A percentile compares a stretch with the other conserved stretches of the same genome.
phyloP scores from a whole-genome alignment of 64 coral and sea anemone genomes.

The Pocillopora verrucosa region DNA sequence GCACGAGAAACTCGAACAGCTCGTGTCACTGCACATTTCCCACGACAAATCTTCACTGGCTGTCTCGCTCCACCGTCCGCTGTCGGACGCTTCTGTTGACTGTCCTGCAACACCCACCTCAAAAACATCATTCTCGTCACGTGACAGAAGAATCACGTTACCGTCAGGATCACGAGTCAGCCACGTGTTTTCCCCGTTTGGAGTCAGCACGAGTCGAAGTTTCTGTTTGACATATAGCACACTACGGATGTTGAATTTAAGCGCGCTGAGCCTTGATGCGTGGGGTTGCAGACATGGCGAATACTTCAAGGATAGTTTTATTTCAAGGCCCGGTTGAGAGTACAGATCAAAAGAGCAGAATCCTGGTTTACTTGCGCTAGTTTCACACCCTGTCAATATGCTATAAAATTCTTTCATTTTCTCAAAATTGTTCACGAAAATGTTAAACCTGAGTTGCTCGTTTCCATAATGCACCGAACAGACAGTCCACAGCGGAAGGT shows the following conservation, averaged over 20 bases:
- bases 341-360: slow-evolving; percentile 84
- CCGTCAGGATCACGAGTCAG: slow-evolving; percentile 78
- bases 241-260: slow-evolving; percentile 61
- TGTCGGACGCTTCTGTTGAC: slow-evolving; percentile 55
- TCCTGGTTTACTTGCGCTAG: slow-evolving; percentile 51
- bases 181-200: slow-evolving; percentile 62
- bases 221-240: slow-evolving; percentile 29
- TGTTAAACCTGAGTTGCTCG: slow-evolving; percentile 84
- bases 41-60: slow-evolving; percentile 60
- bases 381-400: slow-evolving; percentile 51
- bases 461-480: slow-evolving; percentile 82
- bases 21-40: slow-evolving; percentile 57
- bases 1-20: slow-evolving; percentile 10
- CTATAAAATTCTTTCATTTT: slow-evolving; percentile 84
- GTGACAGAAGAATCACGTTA: slow-evolving; percentile 54
- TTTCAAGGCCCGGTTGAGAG: slow-evolving; percentile 80
- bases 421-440: slow-evolving; percentile 77
- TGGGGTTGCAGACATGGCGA: slow-evolving; percentile 74
- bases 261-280: slow-evolving; percentile 14
- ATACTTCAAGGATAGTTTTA: slow-evolving; percentile 79
- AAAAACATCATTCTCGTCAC: slow-evolving; percentile 13
- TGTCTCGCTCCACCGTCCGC: slow-evolving; percentile 69
- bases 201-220: slow-evolving; percentile 51
- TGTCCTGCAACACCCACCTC: slow-evolving; percentile 7
- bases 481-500: slow-evolving; percentile 73